Conservation (phyloP, 2,888 invertebrate genomes). For the Morpho helenor region DNA sequence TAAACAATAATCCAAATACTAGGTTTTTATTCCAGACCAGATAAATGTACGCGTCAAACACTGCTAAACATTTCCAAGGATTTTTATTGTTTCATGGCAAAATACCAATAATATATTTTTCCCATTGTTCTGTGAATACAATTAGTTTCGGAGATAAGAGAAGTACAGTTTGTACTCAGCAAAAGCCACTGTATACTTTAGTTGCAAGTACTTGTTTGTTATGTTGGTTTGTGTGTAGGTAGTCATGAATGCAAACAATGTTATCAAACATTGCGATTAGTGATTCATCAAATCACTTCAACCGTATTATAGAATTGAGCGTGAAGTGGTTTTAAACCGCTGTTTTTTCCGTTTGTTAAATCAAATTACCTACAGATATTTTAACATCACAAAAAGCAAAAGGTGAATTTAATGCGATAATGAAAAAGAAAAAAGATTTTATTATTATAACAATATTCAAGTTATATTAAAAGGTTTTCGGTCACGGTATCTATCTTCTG, state of each 20-base stretch:
- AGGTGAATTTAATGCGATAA: no score
- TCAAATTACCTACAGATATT: background rate
- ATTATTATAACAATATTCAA: no score
- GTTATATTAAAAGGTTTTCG: no score
- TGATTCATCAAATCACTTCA: conserved; percentile 19
- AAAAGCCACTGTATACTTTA: background rate
- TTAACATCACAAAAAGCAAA: no score
- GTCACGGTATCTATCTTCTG: no score
- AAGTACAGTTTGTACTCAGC: conserved; percentile 1
- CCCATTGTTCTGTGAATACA: conserved; percentile 10
- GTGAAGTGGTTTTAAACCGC: conserved; percentile 12
- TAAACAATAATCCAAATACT: no score
- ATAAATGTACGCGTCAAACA: no score
- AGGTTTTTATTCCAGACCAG: no score
- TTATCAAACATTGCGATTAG: conserved; percentile 14
- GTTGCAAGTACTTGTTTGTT: background rate
- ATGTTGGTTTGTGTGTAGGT: background rate
- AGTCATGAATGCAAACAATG: conserved; percentile 18
- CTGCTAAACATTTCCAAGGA: conserved; percentile 1
- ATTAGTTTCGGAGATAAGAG: conserved; percentile 13
- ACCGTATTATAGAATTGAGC: conserved; percentile 9
- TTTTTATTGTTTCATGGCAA: conserved; percentile 10
- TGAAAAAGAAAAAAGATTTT: no score
- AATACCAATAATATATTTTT: conserved; percentile 1
- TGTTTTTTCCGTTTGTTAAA: conserved; percentile 1